Conservation (phyloP, 2,113 vertebrate species). For the Natator depressus region DNA sequence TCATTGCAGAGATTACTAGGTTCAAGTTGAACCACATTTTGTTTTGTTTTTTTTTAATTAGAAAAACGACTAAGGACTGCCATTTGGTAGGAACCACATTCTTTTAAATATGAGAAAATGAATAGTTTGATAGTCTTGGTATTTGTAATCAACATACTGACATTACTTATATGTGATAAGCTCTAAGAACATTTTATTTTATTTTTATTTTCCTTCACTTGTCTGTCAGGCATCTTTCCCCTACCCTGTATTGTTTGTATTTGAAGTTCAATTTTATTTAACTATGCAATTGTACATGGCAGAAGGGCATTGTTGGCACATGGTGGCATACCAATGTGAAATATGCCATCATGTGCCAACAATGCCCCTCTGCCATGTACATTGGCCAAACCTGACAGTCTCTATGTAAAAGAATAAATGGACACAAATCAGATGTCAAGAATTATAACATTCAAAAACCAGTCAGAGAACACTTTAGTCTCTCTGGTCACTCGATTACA, state of each 20-base stretch:
- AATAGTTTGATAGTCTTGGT: not conserved
- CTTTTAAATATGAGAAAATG: not conserved
- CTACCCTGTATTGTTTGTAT: not conserved
- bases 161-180: not conserved
- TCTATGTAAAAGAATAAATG: too few species aligned
- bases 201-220: not conserved
- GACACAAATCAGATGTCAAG: too few species aligned
- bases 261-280: not conserved
- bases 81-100: not conserved
- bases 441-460: too few species aligned
- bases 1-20: slow-evolving; percentile 27
- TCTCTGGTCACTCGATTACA: too few species aligned
- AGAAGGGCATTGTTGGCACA: too few species aligned
- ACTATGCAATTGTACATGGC: not conserved
- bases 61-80: not conserved
- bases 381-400: too few species aligned
- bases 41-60: slow-evolving; percentile 25
- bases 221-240: not conserved
- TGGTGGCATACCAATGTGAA: too few species aligned
- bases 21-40: not conserved
- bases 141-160: not conserved
- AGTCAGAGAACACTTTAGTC: too few species aligned
- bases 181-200: rapidly evolving
- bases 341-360: too few species aligned
- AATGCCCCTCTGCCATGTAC: too few species aligned